Percentiles rank a stretch among this genome's conserved stretches.
phyloP scores from a whole-genome alignment of 2,888 invertebrate species.

The Napeogenes inachia region DNA sequence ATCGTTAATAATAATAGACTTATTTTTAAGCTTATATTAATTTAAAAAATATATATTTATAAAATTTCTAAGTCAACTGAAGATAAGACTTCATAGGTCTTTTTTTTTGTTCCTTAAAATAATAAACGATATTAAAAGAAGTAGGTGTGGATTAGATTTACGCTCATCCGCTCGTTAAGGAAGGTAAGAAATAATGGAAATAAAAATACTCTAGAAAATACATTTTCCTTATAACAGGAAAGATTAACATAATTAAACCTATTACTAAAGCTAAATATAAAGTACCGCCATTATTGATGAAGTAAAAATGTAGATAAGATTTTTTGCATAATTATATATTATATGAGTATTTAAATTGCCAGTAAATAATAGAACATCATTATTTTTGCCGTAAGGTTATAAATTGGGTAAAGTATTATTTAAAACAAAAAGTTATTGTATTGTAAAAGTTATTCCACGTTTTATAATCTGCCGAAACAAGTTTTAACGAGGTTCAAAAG shows the following conservation, averaged over 20 bases:
- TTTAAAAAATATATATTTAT: too few species aligned
- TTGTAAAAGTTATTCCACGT: too few species aligned
- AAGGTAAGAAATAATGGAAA: slow-evolving; percentile 4
- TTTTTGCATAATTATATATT: neutral
- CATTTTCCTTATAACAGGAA: neutral
- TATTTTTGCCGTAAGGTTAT: too few species aligned
- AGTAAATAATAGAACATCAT: too few species aligned
- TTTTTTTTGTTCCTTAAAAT: neutral
- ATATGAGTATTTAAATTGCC: neutral
- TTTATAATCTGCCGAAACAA: too few species aligned
- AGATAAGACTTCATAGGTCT: neutral
- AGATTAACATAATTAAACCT: slow-evolving; percentile 5
- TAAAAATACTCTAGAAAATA: neutral
- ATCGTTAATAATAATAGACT: too few species aligned
- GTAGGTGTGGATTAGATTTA: slow-evolving; percentile 1
- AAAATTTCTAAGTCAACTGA: neutral
- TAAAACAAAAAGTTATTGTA: too few species aligned
- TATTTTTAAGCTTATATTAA: too few species aligned
- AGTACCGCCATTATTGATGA: neutral
- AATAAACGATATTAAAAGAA: neutral
- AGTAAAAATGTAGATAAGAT: neutral
- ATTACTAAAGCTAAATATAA: slow-evolving; percentile 1
- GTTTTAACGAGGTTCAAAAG: too few species aligned
- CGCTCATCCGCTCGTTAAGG: slow-evolving; percentile 2
- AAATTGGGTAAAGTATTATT: too few species aligned